Evolutionary conservation across 2,797 vertebrate genomes (phyloP).

Genomic region (Paratrypauchen microcephalus): DNA sequence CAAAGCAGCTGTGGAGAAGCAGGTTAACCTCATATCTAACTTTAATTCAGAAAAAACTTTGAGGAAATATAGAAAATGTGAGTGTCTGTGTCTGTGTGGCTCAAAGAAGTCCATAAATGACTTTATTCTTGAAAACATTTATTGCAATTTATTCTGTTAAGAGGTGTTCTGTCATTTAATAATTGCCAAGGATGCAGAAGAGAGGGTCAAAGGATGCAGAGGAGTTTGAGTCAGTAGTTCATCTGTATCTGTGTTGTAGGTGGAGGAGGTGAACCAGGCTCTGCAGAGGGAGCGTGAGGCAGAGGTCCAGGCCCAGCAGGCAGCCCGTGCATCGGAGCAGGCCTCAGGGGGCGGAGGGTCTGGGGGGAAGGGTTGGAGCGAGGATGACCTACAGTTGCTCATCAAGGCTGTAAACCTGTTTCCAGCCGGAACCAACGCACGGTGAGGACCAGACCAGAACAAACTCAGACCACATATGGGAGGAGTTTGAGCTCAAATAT

Average conservation of each 20-base stretch:
- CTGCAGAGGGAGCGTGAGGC: conserved; percentile 90
- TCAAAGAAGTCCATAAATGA: too few relatives aligned
- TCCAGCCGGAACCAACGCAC: conserved; percentile 96
- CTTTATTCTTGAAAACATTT: too few relatives aligned
- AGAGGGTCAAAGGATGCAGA: too few relatives aligned
- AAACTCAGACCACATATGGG: too few relatives aligned
- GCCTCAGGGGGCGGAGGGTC: conserved; percentile 78
- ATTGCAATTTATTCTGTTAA: too few relatives aligned
- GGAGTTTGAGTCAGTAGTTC: background rate
- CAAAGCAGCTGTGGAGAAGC: conserved; percentile 89
- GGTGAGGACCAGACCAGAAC: conserved; percentile 67
- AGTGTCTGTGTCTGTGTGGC: too few relatives aligned
- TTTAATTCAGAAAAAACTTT: background rate
- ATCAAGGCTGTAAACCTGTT: conserved; percentile 99
- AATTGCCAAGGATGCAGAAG: too few relatives aligned
- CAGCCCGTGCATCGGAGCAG: conserved; percentile 85
- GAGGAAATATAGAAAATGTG: too few relatives aligned
- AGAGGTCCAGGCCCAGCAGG: conserved; percentile 89
- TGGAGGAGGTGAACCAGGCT: conserved; percentile 90
- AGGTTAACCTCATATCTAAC: conserved; percentile 74
- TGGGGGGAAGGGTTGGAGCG: conserved; percentile 87
- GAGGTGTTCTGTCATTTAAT: too few relatives aligned
- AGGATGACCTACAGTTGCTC: conserved; percentile 94
- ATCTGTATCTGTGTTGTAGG: conserved; percentile 62
- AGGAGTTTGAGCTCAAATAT: too few relatives aligned